Conservation (phyloP, 2,888 invertebrate species). For the Sturmia bella region DNA sequence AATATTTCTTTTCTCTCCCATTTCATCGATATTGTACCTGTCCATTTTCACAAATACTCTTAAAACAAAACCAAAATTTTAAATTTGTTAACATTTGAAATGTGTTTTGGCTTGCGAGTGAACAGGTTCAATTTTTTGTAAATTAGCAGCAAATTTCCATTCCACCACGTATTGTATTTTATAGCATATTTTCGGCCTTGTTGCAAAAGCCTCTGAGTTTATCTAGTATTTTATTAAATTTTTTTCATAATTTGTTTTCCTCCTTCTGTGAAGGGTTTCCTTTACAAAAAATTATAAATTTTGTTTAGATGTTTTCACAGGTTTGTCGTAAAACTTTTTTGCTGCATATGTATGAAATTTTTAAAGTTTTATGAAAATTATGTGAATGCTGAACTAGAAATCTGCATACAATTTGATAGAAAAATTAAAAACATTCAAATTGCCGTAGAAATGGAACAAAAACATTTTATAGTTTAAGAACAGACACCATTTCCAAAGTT, state of each 20-base stretch:
- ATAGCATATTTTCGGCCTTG: not conserved
- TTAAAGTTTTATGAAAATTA: constrained; percentile 30
- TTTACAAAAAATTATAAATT: constrained; percentile 43
- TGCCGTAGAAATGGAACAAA: constrained; percentile 5
- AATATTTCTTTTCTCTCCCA: no score
- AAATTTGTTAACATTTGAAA: no score
- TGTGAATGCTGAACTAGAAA: constrained; percentile 27
- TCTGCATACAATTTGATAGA: constrained; percentile 3
- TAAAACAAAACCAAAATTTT: no score
- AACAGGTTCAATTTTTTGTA: no score
- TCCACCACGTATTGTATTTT: not conserved
- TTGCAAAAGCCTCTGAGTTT: not conserved
- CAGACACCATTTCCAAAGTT: constrained; percentile 37
- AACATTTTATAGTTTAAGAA: constrained; percentile 13
- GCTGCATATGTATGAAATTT: constrained; percentile 25
- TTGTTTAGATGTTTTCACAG: constrained; percentile 55
- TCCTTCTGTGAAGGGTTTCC: not conserved
- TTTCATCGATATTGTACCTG: no score
- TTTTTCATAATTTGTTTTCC: constrained; percentile 23
- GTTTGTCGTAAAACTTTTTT: constrained; percentile 54
- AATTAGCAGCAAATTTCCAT: not conserved
- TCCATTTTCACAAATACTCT: no score
- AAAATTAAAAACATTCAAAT: constrained; percentile 7
- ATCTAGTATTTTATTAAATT: not conserved
- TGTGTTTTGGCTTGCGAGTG: no score